These are phyloP conservation scores for Coendou prehensilis DNA, from an alignment of 2,797 vertebrate genomes.

Conservation along the genomic window DNA sequence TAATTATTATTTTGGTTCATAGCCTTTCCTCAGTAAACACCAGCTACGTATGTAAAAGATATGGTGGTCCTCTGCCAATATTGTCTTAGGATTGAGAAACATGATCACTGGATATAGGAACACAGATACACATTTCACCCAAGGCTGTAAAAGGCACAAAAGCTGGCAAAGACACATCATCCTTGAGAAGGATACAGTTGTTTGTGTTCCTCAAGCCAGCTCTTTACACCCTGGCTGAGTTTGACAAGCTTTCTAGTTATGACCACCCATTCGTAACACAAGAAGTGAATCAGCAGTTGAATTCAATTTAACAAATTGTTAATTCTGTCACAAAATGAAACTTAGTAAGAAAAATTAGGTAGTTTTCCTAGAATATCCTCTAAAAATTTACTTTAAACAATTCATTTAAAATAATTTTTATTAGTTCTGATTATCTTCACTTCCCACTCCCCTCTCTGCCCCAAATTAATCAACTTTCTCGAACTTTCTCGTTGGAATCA, in stretches of 20 bases:
- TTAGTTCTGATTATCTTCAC: neutral
- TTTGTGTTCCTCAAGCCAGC: neutral
- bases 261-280: neutral
- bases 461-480: neutral
- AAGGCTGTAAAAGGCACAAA: neutral
- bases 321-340: conserved; percentile 4
- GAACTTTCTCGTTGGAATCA: neutral
- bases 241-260: neutral
- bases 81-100: neutral
- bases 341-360: neutral
- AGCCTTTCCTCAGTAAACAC: neutral
- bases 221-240: neutral
- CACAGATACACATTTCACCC: neutral
- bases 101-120: neutral
- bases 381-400: neutral
- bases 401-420: neutral
- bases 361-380: neutral
- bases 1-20: neutral
- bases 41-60: no score
- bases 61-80: neutral
- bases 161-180: neutral
- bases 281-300: neutral
- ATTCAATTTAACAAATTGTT: neutral
- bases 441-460: neutral
- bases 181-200: neutral